A percentile compares a stretch with the other conserved stretches of the same genome.
Evolutionary conservation across 2,888 invertebrate genomes (phyloP).

Genomic region (Cephus sareptanus): DNA sequence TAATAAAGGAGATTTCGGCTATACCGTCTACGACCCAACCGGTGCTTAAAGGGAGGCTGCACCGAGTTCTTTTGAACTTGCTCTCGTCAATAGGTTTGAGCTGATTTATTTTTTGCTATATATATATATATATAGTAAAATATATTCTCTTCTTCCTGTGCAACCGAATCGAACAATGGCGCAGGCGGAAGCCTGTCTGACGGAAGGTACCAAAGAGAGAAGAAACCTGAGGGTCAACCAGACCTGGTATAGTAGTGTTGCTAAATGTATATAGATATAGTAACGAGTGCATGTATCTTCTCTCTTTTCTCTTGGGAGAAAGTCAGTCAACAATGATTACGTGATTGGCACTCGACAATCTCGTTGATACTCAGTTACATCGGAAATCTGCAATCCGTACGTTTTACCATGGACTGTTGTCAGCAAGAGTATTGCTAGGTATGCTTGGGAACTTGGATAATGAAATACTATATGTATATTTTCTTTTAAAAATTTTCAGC

Average conservation of each 20-base stretch:
- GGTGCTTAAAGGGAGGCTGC: neutral
- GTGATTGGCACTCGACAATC: slow-evolving; percentile 2
- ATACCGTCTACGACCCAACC: neutral
- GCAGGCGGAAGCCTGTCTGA: neutral
- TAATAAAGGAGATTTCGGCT: neutral
- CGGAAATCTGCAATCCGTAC: neutral
- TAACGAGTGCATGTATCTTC: neutral
- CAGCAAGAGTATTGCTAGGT: neutral
- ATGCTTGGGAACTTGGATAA: neutral
- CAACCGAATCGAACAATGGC: neutral
- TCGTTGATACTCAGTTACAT: neutral
- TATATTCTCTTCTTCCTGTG: neutral
- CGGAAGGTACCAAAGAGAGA: neutral
- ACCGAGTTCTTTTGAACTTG: neutral
- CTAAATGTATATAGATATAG: neutral
- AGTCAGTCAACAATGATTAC: slow-evolving; percentile 25
- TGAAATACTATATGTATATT: neutral
- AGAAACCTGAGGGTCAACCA: neutral
- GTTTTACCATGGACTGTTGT: neutral
- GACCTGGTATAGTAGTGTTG: neutral
- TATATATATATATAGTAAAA: neutral
- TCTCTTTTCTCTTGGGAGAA: slow-evolving; percentile 14
- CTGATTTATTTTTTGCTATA: neutral
- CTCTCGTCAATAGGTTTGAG: neutral
- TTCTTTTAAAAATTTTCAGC: neutral